Conservation (phyloP, 2,113 vertebrate species). For the Macrotus californicus region DNA sequence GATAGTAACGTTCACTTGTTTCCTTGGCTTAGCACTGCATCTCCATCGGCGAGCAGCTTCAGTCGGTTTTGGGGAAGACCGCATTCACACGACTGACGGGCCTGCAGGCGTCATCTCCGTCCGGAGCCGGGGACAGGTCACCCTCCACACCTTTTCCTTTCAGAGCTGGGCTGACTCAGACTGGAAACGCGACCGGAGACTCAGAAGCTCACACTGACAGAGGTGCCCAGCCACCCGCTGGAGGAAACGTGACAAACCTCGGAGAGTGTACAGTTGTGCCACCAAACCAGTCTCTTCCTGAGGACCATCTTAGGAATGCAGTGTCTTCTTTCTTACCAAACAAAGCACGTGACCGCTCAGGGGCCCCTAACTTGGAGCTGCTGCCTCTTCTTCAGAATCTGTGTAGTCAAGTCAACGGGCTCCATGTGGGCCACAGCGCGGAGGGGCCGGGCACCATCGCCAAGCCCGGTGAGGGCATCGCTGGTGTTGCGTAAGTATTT, state of each 20-base stretch:
- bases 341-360: not conserved
- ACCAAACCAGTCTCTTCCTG: conserved; percentile 20
- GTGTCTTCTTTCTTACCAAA: conserved; percentile 59
- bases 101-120: not conserved
- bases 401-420: conserved; percentile 77
- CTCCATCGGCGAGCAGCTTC: conserved; percentile 73
- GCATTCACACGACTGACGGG: not conserved
- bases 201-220: not conserved
- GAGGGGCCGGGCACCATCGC: not conserved
- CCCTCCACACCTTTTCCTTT: conserved; percentile 43
- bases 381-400: conserved; percentile 79
- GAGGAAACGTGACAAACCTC: not conserved
- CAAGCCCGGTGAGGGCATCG: not conserved
- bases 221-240: not conserved
- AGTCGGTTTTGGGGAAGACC: conserved; percentile 64
- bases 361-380: conserved; percentile 39
- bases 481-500: conserved; percentile 70
- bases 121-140: not conserved
- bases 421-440: conserved; percentile 57
- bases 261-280: not conserved
- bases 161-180: conserved; percentile 50
- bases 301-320: not conserved
- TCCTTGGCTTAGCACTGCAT: conserved; percentile 64
- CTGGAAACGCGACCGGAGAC: conserved; percentile 28
- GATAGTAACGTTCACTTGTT: not conserved